Percentiles rank a stretch among this genome's conserved stretches.
Evolutionary conservation across 2,888 invertebrate genomes (phyloP).

Genomic region (Philereme vetulata): DNA sequence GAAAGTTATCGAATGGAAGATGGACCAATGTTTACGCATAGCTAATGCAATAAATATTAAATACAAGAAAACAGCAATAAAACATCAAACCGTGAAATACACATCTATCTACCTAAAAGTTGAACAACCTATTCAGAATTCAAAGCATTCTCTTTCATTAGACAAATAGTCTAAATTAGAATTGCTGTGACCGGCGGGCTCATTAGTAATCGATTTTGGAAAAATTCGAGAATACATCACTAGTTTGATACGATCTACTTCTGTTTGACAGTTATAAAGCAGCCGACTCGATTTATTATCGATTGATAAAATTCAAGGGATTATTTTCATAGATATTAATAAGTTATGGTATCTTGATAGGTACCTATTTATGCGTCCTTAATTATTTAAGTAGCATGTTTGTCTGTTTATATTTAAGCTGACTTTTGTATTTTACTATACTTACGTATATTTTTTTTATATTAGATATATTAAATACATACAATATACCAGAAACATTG

Average conservation of each 20-base stretch:
- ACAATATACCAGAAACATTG: too few species aligned
- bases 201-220: conserved; percentile 63
- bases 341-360: not conserved
- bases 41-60: too few species aligned
- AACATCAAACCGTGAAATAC: conserved; percentile 26
- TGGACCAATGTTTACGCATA: too few species aligned
- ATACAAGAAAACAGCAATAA: too few species aligned
- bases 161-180: conserved; percentile 53
- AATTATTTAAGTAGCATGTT: too few species aligned
- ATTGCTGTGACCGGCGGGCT: conserved; percentile 52
- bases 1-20: too few species aligned
- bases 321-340: conserved; percentile 52
- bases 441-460: too few species aligned
- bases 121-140: conserved; percentile 43
- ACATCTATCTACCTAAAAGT: conserved; percentile 37
- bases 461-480: too few species aligned
- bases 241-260: conserved; percentile 65
- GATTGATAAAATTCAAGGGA: conserved; percentile 61
- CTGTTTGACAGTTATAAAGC: conserved; percentile 66
- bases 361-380: too few species aligned
- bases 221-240: conserved; percentile 57
- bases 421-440: too few species aligned
- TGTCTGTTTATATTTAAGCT: too few species aligned
- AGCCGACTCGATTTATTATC: conserved; percentile 66
- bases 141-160: conserved; percentile 54